Conservation (phyloP, 2,797 vertebrate genomes). For the Ispidina picta region DNA sequence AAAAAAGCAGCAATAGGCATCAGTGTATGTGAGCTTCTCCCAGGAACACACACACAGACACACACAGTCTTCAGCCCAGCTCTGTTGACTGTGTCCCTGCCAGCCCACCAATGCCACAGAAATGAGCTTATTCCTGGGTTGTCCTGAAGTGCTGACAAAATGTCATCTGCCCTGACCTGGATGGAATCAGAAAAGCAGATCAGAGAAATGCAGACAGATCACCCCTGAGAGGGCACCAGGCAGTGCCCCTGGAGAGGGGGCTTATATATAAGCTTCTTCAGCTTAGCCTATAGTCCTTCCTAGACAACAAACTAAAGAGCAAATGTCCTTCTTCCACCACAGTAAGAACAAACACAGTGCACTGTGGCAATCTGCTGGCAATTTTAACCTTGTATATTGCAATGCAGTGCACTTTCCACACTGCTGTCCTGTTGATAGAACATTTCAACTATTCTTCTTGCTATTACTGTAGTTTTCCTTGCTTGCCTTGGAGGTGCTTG, state of each 20-base stretch:
- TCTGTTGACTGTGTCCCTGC: background rate
- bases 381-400: background rate
- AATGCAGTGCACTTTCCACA: background rate
- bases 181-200: background rate
- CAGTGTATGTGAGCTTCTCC: background rate
- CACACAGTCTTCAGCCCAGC: background rate
- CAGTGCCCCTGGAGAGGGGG: background rate
- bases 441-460: background rate
- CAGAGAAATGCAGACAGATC: background rate
- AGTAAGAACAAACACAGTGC: background rate
- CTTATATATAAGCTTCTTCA: background rate
- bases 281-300: background rate
- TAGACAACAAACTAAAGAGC: background rate
- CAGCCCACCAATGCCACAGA: background rate
- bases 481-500: slow-evolving; percentile 16
- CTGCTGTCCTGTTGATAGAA: background rate
- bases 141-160: background rate
- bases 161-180: background rate
- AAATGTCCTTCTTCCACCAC: background rate
- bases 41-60: background rate
- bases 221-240: background rate
- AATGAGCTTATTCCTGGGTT: background rate
- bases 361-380: background rate
- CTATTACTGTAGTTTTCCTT: background rate
- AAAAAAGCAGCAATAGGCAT: background rate